These are phyloP conservation scores for Sycophaga agraensis DNA, from an alignment of 1,140 invertebrate genomes.

Conservation along the genomic window DNA sequence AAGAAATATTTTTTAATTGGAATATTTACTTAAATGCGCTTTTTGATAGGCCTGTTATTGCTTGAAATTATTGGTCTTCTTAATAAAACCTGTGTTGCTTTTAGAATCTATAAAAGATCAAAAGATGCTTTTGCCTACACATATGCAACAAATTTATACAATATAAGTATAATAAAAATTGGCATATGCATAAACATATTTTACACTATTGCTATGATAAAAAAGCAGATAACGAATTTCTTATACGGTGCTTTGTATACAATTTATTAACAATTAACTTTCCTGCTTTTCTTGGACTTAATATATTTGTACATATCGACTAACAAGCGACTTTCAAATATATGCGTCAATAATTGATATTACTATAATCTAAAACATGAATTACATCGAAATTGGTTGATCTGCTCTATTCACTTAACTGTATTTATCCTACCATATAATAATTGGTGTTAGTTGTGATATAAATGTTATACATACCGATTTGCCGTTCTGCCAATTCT, in stretches of 20 bases:
- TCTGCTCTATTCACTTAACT: constrained; percentile 49
- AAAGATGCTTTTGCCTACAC: not conserved
- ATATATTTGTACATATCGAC: too few relatives aligned
- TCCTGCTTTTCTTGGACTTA: too few relatives aligned
- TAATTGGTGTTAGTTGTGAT: constrained; percentile 46
- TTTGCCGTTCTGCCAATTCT: constrained; percentile 27
- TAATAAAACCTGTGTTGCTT: not conserved
- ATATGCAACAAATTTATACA: too few relatives aligned
- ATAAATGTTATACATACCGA: constrained; percentile 30
- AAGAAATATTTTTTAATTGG: constrained; percentile 7
- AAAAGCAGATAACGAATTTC: too few relatives aligned
- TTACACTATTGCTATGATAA: too few relatives aligned
- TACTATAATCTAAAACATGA: constrained; percentile 34
- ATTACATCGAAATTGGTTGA: constrained; percentile 48
- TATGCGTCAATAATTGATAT: constrained; percentile 22
- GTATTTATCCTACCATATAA: constrained; percentile 43
- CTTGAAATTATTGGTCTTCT: not conserved
- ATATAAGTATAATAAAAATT: not conserved
- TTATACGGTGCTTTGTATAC: too few relatives aligned
- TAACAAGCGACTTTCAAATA: too few relatives aligned
- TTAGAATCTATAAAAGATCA: not conserved
- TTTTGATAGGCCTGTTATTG: too few relatives aligned
- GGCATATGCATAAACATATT: not conserved
- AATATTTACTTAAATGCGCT: not conserved
- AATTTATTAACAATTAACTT: too few relatives aligned